Evolutionary conservation across 2,797 vertebrate species (phyloP), one percentile per base, ranked within the genome.

Genomic region (Lycodopsis pacificus): DNA sequence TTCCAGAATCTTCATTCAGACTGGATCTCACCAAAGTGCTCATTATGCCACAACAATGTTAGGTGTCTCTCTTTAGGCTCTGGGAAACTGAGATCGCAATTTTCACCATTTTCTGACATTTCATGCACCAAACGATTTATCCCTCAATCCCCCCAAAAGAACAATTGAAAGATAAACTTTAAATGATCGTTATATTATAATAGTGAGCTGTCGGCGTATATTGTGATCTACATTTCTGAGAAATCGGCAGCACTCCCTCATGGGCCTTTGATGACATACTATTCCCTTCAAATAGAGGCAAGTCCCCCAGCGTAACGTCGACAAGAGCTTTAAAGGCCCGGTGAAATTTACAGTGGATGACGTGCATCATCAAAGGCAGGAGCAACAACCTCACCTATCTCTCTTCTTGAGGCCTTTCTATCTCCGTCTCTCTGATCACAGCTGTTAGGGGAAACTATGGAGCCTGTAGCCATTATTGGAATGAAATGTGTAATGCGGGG

Each of bases 241-340:
- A 65, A 76, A 78, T 49, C 5, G 11, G 15, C 38, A 49, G 1
- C 13, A 6, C 57, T 83, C 69, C 36, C 61, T 69, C 11, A 22
- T 20, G 67, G 65, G 42, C 54, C 57, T 83, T 75, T 84, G 57
- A 79, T 85, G 71, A 59, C 67, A 75, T 58, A 74, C 65, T 46
- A 2, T 46, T 71, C 15, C 67, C 56, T 58, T 80, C 57, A 84
- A 65, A 76, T 82, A 83, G 70, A 81, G 19, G 22, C 51, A 27
- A 7, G 40, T 34, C 48, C 71, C 63, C 32, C 15, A 20, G 68
- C n/a, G 64, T 73, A 49, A 75, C 48, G 44, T 65, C 63, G 46
- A 65, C 79, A 57, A 40, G 38, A 62, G 68, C 83, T 87, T 7
- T 78, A 88, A 79, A 83, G 59, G 40, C 70, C 48, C 36, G 9